Conservation (phyloP, 2,888 invertebrate genomes). For the Parasteatoda lunata region DNA sequence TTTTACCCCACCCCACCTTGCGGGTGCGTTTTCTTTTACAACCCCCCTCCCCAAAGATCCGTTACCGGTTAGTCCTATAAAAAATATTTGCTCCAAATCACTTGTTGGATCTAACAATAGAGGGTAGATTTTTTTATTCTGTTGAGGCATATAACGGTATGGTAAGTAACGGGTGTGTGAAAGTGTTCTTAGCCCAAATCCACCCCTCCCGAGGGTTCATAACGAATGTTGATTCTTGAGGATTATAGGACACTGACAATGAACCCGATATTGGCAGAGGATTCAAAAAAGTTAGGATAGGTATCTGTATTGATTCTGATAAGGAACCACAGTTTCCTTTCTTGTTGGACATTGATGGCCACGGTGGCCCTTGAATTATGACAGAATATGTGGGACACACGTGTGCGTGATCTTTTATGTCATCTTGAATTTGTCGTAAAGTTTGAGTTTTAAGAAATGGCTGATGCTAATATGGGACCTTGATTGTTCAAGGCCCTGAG, state of each 20-base stretch:
- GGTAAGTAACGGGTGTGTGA: conserved; percentile 60
- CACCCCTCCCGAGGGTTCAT: conserved; percentile 40
- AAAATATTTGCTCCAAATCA: conserved; percentile 34
- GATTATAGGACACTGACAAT: conserved; percentile 45
- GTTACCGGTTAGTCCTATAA: conserved; percentile 25
- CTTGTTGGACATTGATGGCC: conserved; percentile 46
- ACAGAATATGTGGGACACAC: conserved; percentile 46
- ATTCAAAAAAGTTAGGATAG: conserved; percentile 19
- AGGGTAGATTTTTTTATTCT: conserved; percentile 16
- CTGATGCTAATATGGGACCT: no score
- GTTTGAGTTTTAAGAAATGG: not conserved
- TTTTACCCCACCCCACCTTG: conserved; percentile 50
- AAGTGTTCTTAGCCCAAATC: conserved; percentile 1
- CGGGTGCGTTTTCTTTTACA: conserved; percentile 15
- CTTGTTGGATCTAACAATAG: conserved; percentile 50
- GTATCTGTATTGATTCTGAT: conserved; percentile 25
- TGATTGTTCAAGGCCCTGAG: no score
- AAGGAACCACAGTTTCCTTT: conserved; percentile 1
- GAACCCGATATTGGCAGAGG: conserved; percentile 15
- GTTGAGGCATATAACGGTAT: conserved; percentile 22
- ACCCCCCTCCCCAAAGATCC: conserved; percentile 26
- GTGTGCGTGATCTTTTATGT: conserved; percentile 7
- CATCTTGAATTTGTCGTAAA: not conserved
- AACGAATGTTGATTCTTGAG: conserved; percentile 36
- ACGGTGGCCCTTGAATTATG: conserved; percentile 16